These are phyloP conservation scores for Pygoscelis antarcticus DNA, from an alignment of 2,113 vertebrate species.

Conservation along the genomic window DNA sequence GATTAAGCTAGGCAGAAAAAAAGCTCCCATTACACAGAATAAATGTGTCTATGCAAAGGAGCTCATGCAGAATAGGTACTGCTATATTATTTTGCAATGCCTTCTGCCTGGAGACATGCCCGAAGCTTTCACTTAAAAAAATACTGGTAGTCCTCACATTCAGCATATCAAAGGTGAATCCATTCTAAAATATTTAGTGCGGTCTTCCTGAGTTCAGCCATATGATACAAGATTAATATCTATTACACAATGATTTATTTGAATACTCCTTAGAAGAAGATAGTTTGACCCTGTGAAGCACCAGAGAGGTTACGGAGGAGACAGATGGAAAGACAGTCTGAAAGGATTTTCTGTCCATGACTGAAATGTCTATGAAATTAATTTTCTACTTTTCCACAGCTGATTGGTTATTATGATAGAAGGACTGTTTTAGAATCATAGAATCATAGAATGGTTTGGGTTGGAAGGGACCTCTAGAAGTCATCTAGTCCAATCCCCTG, in stretches of 20 bases:
- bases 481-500: too few relatives aligned
- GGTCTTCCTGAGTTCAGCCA: background rate
- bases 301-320: background rate
- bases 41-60: background rate
- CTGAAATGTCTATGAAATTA: background rate
- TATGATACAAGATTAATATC: background rate
- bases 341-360: background rate
- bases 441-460: too few relatives aligned
- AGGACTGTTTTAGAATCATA: background rate
- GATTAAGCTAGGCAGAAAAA: background rate
- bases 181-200: background rate
- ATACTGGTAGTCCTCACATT: background rate
- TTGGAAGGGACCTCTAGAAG: too few relatives aligned
- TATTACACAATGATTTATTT: background rate
- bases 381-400: background rate
- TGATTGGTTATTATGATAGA: background rate
- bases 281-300: background rate
- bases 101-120: background rate
- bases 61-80: background rate
- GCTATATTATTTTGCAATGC: background rate
- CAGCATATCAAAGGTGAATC: background rate
- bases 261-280: background rate
- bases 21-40: background rate
- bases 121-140: background rate
- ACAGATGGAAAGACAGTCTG: background rate